A percentile compares a stretch with the other conserved stretches of the same genome.
Evolutionary conservation across 1,140 invertebrate genomes (phyloP).

Genomic region (Drosophila melanica): DNA sequence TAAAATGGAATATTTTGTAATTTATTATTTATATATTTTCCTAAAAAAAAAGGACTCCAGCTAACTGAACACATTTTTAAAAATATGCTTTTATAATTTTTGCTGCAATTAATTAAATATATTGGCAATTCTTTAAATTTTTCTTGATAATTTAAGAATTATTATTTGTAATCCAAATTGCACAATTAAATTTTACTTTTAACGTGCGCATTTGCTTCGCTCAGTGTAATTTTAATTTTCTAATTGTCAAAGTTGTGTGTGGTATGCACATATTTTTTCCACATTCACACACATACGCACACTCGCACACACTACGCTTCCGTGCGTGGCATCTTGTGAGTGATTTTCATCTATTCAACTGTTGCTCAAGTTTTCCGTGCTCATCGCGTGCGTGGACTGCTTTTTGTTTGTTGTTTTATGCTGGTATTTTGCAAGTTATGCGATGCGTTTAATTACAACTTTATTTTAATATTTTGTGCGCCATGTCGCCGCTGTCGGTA

Average conservation of each 20-base stretch:
- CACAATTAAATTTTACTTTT: not conserved
- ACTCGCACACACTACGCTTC: constrained; percentile 24
- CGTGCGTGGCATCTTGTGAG: constrained; percentile 56
- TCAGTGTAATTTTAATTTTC: constrained; percentile 72
- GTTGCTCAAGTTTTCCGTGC: constrained; percentile 50
- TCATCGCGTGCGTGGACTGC: constrained; percentile 16
- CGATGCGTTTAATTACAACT: constrained; percentile 79
- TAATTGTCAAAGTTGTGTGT: constrained; percentile 70
- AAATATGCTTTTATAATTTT: no score
- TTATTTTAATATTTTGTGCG: constrained; percentile 79
- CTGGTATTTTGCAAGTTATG: constrained; percentile 40
- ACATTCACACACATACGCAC: constrained; percentile 11
- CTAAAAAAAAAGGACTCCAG: no score
- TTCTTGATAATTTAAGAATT: no score
- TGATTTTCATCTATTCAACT: constrained; percentile 76
- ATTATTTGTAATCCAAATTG: no score
- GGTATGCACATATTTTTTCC: constrained; percentile 23
- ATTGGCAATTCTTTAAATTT: no score
- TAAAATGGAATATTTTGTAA: no score
- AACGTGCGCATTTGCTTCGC: constrained; percentile 2
- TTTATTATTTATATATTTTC: no score
- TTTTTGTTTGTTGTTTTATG: constrained; percentile 21
- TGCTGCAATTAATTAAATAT: no score
- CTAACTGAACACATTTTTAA: no score
- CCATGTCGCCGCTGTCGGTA: constrained; percentile 53